Evolutionary conservation across 2,797 vertebrate genomes (phyloP).

Genomic region (Tenualosa thibaudeaui): DNA sequence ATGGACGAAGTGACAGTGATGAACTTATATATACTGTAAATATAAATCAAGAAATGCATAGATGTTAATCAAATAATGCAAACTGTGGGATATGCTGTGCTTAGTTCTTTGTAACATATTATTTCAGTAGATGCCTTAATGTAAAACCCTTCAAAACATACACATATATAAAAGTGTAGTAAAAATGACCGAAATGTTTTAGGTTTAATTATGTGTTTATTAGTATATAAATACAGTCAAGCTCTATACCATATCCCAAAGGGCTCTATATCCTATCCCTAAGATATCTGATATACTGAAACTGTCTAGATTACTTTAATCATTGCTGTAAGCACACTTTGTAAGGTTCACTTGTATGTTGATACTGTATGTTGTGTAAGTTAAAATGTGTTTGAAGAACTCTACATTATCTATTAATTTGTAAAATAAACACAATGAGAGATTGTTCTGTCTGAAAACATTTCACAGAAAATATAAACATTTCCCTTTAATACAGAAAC

Average conservation of each 20-base stretch:
- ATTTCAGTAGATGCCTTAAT: constrained; percentile 1
- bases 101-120: not conserved
- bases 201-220: not conserved
- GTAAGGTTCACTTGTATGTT: not conserved
- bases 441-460: not conserved
- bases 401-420: not conserved
- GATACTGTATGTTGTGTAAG: not conserved
- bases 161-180: not conserved
- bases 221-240: not conserved
- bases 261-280: not conserved
- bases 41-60: too few species aligned
- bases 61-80: not conserved
- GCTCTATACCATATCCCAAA: not conserved
- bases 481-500: not conserved
- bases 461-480: not conserved
- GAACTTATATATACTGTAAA: too few species aligned
- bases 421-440: not conserved
- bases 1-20: not conserved
- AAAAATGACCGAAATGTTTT: not conserved
- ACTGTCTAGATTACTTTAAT: not conserved
- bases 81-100: not conserved
- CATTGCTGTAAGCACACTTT: not conserved
- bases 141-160: not conserved
- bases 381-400: not conserved
- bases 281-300: not conserved